Evolutionary conservation across 2,888 invertebrate species (phyloP).

Genomic region (Drosophila rellima): DNA sequence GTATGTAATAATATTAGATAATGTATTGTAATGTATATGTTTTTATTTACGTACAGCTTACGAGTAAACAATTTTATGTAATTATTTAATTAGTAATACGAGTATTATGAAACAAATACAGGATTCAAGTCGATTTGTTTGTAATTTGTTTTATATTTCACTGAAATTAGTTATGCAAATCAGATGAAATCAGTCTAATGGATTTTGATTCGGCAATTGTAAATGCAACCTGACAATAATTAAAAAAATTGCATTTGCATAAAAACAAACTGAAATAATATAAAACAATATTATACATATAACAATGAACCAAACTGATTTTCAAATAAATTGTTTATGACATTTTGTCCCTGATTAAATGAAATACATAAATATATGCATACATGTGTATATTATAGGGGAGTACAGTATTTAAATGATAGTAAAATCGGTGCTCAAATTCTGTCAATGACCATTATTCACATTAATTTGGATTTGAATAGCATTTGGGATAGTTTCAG

Average conservation of each 20-base stretch:
- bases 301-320: constrained; percentile 20
- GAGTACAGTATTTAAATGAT: constrained; percentile 8
- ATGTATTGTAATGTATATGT: not conserved
- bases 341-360: constrained; percentile 22
- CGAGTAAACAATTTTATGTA: constrained; percentile 8
- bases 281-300: not conserved
- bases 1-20: not conserved
- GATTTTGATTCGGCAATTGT: constrained; percentile 19
- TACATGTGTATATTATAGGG: not conserved
- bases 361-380: not conserved
- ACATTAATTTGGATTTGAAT: constrained; percentile 24
- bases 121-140: not conserved
- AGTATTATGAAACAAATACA: not conserved
- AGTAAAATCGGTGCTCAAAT: not conserved
- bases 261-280: constrained; percentile 15
- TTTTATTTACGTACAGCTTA: not conserved
- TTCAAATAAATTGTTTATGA: constrained; percentile 28
- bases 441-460: constrained; percentile 3
- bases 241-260: constrained; percentile 34
- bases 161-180: constrained; percentile 37
- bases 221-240: constrained; percentile 36
- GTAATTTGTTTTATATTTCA: constrained; percentile 13
- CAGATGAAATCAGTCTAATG: constrained; percentile 22
- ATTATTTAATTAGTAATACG: constrained; percentile 10
- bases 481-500: constrained; percentile 9